phyloP scores from a whole-genome alignment of 2,113 vertebrate species.

The Tetrao urogallus region DNA sequence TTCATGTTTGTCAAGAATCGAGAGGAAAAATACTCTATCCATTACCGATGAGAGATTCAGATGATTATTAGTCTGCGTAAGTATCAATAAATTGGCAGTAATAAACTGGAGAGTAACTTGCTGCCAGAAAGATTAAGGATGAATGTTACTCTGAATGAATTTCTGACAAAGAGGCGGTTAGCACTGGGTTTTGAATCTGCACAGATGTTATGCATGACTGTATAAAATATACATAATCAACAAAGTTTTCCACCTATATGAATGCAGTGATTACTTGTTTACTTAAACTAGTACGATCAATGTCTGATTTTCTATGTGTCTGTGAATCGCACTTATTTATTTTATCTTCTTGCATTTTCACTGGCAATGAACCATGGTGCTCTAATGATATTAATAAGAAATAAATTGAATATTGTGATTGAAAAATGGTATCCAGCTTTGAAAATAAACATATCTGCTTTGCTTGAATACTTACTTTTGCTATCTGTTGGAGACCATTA shows the following conservation, averaged over 20 bases:
- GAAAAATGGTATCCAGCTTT: slow-evolving; percentile 71
- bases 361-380: slow-evolving; percentile 43
- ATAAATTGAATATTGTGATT: slow-evolving; percentile 68
- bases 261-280: not conserved
- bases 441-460: slow-evolving; percentile 69
- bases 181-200: not conserved
- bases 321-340: slow-evolving; percentile 22
- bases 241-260: not conserved
- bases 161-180: not conserved
- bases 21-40: not conserved
- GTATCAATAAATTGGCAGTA: not conserved
- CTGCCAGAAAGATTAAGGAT: not conserved
- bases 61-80: not conserved
- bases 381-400: slow-evolving; percentile 74
- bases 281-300: not conserved
- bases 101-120: not conserved
- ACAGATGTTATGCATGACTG: not conserved
- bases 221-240: not conserved
- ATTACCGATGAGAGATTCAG: not conserved
- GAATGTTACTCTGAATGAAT: not conserved
- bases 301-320: not conserved
- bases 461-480: slow-evolving; percentile 48
- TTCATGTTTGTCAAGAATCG: not conserved
- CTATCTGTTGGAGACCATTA: slow-evolving; percentile 65
- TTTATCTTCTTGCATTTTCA: slow-evolving; percentile 61